Evolutionary conservation across 2,888 invertebrate genomes (phyloP).

Genomic region (Andrena bucephala): DNA sequence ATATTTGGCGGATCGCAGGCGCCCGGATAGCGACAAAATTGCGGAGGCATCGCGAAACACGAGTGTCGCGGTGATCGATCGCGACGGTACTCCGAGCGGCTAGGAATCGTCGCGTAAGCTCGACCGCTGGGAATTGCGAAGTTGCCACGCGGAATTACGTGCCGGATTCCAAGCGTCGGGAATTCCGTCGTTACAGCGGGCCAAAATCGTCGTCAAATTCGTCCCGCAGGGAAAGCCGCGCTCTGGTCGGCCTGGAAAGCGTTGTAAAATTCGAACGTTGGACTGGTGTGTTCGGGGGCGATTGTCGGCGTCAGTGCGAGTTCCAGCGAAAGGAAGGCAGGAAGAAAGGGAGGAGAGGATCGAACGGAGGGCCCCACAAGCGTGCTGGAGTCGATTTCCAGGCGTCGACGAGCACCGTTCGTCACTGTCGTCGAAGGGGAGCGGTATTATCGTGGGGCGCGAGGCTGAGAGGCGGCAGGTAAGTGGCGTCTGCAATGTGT

Average conservation of each 20-base stretch:
- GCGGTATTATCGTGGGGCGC: slow-evolving; percentile 8
- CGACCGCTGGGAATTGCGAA: slow-evolving; percentile 17
- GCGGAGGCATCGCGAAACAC: slow-evolving; percentile 27
- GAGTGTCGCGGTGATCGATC: slow-evolving; percentile 31
- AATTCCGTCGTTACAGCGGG: slow-evolving; percentile 19
- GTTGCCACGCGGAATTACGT: neutral
- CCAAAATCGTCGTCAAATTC: slow-evolving; percentile 14
- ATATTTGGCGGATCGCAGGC: slow-evolving; percentile 35
- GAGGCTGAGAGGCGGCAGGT: slow-evolving; percentile 16
- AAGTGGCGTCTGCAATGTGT: slow-evolving; percentile 53
- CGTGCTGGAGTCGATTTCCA: slow-evolving; percentile 17
- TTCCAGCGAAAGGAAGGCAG: neutral
- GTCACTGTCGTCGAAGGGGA: slow-evolving; percentile 10
- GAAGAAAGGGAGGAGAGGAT: slow-evolving; percentile 12
- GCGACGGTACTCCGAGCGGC: slow-evolving; percentile 13
- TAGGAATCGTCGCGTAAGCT: slow-evolving; percentile 13
- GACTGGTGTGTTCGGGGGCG: neutral
- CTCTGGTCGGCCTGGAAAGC: neutral
- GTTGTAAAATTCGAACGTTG: slow-evolving; percentile 1
- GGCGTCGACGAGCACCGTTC: slow-evolving; percentile 12
- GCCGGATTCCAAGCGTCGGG: slow-evolving; percentile 8
- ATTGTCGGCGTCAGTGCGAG: no score
- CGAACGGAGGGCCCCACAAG: neutral
- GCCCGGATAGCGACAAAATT: slow-evolving; percentile 27
- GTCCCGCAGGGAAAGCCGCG: slow-evolving; percentile 1